Conservation (phyloP, 2,113 vertebrate species). For the Boulengeromyrus knoepffleri region DNA sequence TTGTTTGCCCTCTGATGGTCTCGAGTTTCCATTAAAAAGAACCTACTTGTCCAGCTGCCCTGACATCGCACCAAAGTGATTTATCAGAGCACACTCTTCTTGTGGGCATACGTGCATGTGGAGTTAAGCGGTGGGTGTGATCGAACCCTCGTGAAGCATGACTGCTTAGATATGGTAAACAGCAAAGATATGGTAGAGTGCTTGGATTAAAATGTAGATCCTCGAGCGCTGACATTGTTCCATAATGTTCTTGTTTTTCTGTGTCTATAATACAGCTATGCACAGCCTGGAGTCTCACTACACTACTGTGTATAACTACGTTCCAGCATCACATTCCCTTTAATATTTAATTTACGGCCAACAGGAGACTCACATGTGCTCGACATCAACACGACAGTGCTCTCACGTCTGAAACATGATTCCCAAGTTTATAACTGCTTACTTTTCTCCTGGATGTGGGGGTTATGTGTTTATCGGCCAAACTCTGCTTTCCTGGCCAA, state of each 20-base stretch:
- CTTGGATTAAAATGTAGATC: background rate
- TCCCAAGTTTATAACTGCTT: background rate
- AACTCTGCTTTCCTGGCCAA: background rate
- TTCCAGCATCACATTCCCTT: background rate
- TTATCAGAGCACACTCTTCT: background rate
- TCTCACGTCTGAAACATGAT: background rate
- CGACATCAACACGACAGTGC: background rate
- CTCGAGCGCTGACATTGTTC: background rate
- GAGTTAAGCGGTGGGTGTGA: background rate
- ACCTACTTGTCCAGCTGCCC: background rate
- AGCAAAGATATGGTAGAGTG: background rate
- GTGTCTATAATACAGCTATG: background rate
- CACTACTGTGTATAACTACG: background rate
- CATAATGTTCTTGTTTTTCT: background rate
- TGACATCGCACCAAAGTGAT: background rate
- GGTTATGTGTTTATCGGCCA: background rate
- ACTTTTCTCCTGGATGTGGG: background rate
- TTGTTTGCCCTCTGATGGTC: background rate
- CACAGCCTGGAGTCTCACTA: background rate
- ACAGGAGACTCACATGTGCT: background rate
- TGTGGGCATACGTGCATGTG: background rate
- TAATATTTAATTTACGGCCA: background rate
- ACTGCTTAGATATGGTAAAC: background rate
- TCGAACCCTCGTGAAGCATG: background rate
- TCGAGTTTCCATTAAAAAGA: background rate